Evolutionary conservation across 2,113 vertebrate genomes (phyloP), one percentile per base, ranked within the genome.

Genomic region (Pachycephala philippinensis): DNA sequence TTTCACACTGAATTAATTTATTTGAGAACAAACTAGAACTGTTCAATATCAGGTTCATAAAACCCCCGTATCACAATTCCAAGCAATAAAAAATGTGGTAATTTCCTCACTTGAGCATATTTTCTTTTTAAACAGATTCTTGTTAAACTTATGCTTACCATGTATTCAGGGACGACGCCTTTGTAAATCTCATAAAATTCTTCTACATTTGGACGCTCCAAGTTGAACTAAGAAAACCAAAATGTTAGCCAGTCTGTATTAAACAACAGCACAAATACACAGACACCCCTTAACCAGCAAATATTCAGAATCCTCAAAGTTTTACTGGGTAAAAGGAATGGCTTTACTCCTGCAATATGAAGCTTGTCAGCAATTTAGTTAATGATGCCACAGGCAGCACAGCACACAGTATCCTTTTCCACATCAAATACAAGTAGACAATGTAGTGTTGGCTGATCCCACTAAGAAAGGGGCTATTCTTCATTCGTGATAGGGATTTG

Each of bases 131-230:
- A 88, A 60, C 2, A n/a, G 28, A 70, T 44, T 69, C 10, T 47
- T 85, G 47, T 78, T 52, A 42, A 63, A 49, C 52, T 66, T 63
- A 71, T 56, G 98, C 99, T 99, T 98, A 99, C 99, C 81, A 97
- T 42, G 50, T 99, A 99, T 71, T 99, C 99, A 40, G 98, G 52
- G 6, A 99, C 98, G 0, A 99, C 98, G 7, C 99, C 99, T 98
- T 98, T 99, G 95, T 99, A 99, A 92, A 99, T 98, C 97, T 99
- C 99, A 92, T 98, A 99, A 96, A 99, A 99, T 81, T 99, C 99
- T 92, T 99, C 99, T 63, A 99, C 98, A 28, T 99, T 99, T 61
- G 98, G 97, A 31, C 96, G 98, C 53, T 99, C 99, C 97, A 99
- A 89, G 80, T 97, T 99, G 96, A 99, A 99, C 99, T 99, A 92